Percentiles rank a stretch among this genome's conserved stretches.
Evolutionary conservation across 53 echinoderm and acorn worm species (phyloP).

Genomic region (Crossaster papposus): DNA sequence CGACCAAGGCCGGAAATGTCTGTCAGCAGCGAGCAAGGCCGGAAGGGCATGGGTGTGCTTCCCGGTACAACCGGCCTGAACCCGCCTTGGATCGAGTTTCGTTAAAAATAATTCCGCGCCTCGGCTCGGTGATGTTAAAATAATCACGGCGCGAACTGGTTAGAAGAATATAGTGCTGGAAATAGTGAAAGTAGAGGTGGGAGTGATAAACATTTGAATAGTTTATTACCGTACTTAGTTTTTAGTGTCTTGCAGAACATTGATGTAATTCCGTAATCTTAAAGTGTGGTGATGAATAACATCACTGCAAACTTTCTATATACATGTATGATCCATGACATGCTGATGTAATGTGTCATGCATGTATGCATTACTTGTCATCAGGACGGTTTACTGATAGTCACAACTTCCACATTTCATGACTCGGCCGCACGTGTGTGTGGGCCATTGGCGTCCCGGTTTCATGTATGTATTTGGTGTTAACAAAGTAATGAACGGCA

Average conservation of each 20-base stretch:
- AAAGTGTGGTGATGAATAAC: background rate
- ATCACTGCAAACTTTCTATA: background rate
- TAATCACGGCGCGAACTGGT: no score
- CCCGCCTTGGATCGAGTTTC: no score
- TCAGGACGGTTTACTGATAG: background rate
- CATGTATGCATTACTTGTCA: background rate
- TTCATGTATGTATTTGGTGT: background rate
- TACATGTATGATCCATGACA: background rate
- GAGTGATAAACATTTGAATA: no score
- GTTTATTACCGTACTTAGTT: no score
- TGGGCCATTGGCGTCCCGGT: background rate
- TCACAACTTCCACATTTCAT: background rate
- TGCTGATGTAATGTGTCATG: constrained; percentile 1
- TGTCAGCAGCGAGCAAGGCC: no score
- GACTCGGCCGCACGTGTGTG: background rate
- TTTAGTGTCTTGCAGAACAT: background rate
- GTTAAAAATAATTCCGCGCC: no score
- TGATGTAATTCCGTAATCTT: background rate
- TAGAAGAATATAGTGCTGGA: background rate
- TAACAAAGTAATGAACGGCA: no score
- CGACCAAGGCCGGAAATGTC: no score
- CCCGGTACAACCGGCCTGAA: no score
- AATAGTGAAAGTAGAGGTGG: no score
- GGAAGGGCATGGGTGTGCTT: no score
- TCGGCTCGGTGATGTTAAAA: no score